Evolutionary conservation across 2,797 vertebrate genomes (phyloP), one percentile per base, ranked within the genome.

Genomic region (Rhyacichthys aspro): DNA sequence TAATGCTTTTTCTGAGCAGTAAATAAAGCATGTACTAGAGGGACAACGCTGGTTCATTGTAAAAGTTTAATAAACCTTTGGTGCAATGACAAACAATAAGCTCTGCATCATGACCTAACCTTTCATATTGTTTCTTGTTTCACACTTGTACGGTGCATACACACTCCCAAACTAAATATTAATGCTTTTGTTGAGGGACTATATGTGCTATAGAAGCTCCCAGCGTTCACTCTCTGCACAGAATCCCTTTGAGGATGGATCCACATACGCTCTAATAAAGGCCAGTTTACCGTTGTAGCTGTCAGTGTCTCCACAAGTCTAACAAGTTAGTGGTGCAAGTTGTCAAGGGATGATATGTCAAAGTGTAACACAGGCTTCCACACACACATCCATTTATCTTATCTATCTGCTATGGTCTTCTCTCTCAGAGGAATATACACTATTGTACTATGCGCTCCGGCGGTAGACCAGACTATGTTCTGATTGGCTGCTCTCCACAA

Each of bases 21-120:
- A 71, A 62, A 78, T 84, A 72, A 75, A 74, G 50, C 78, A 60
- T 70, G 60, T 50, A 55, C 60, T 32, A 8, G 34, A 19, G 12
- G 55, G 43, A 66, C 56, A 73, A 39, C 57, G 60, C 81, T 72
- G 74, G 65, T 80, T 79, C 65, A 48, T 17, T 76, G 85, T 86
- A 37, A 88, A 89, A 81, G 52, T 84, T 88, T 88, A 86, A 90
- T 86, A 82, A 86, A 84, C 72, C 64, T 76, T 72, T 69, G 62
- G 72, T 85, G 72, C 74, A 75, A 70, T 80, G 74, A 79, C 74
- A 79, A 66, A 47, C 70, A 75, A 84, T 78, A 79, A 82, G 78
- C 72, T 70, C 67, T 60, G 73, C 76, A 81, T 84, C 63, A 59
- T 76, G 84, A 79, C 78, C 73, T 70, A 70, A 78, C 73, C 48